These are phyloP conservation scores for Prochilodus magdalenae DNA, from an alignment of 2,113 vertebrate genomes.

Conservation along the genomic window DNA sequence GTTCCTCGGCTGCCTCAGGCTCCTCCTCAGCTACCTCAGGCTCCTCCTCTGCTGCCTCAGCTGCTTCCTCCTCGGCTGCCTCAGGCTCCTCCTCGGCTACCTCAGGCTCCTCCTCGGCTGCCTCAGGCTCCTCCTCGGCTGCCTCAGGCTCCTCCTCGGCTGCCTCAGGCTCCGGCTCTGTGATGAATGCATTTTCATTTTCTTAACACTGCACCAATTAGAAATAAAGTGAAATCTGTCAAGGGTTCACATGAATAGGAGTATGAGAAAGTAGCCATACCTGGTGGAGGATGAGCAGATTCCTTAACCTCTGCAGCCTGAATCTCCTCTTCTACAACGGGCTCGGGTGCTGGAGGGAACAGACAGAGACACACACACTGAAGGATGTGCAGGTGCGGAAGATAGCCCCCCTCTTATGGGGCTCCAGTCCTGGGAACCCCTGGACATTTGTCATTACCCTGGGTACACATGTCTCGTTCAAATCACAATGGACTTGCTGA, in stretches of 20 bases:
- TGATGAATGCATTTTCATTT: background rate
- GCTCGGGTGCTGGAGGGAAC: constrained; percentile 39
- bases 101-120: constrained; percentile 57
- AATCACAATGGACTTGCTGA: too few relatives aligned
- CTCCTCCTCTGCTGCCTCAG: constrained; percentile 52
- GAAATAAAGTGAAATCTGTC: background rate
- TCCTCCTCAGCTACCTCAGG: constrained; percentile 1
- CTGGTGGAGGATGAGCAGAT: constrained; percentile 21
- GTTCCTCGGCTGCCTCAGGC: constrained; percentile 10
- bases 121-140: constrained; percentile 33
- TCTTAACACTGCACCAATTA: background rate
- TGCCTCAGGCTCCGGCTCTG: constrained; percentile 5
- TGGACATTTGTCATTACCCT: too few relatives aligned
- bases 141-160: background rate
- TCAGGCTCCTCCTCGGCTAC: constrained; percentile 36
- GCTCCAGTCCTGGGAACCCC: too few relatives aligned
- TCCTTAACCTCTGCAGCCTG: constrained; percentile 59
- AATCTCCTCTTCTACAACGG: constrained; percentile 45
- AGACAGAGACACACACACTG: background rate
- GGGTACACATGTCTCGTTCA: too few relatives aligned
- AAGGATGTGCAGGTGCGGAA: background rate
- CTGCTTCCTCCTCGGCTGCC: background rate
- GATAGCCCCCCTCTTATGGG: too few relatives aligned
- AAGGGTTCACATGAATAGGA: background rate
- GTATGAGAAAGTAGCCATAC: constrained; percentile 9